Conservation (phyloP, 2,797 vertebrate species). For the Clarias platycephalus region DNA sequence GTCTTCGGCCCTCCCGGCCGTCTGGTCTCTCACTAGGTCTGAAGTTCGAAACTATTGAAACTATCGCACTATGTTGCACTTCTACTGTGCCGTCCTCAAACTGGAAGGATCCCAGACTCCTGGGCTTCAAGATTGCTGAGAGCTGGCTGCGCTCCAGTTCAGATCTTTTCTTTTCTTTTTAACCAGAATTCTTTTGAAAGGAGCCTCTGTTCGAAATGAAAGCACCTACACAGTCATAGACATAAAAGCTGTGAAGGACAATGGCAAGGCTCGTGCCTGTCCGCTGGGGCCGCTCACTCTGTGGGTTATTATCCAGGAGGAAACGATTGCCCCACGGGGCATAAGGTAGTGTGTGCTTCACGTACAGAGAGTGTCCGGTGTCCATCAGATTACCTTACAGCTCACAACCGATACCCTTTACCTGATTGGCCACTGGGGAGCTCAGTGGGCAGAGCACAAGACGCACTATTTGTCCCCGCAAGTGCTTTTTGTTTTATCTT, state of each 20-base stretch:
- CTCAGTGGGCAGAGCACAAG: slow-evolving; percentile 37
- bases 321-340: slow-evolving; percentile 1
- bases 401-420: slow-evolving; percentile 25
- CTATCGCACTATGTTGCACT: slow-evolving; percentile 16
- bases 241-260: background rate
- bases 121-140: background rate
- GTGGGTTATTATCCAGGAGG: slow-evolving; percentile 10
- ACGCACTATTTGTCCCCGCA: slow-evolving; percentile 30
- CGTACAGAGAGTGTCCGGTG: slow-evolving; percentile 44
- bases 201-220: slow-evolving; percentile 17
- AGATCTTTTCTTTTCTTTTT: slow-evolving; percentile 38
- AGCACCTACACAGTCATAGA: background rate
- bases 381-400: slow-evolving; percentile 61
- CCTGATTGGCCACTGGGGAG: slow-evolving; percentile 48
- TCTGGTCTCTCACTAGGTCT: background rate
- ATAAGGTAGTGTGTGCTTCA: slow-evolving; percentile 26
- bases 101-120: background rate
- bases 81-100: slow-evolving; percentile 25
- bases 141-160: slow-evolving; percentile 24
- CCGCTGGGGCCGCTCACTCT: background rate
- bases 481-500: slow-evolving; percentile 34
- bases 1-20: no score
- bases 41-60: slow-evolving; percentile 12
- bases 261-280: slow-evolving; percentile 11
- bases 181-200: slow-evolving; percentile 28